phyloP scores from a whole-genome alignment of 2,113 vertebrate genomes.

The Pygoscelis adeliae region DNA sequence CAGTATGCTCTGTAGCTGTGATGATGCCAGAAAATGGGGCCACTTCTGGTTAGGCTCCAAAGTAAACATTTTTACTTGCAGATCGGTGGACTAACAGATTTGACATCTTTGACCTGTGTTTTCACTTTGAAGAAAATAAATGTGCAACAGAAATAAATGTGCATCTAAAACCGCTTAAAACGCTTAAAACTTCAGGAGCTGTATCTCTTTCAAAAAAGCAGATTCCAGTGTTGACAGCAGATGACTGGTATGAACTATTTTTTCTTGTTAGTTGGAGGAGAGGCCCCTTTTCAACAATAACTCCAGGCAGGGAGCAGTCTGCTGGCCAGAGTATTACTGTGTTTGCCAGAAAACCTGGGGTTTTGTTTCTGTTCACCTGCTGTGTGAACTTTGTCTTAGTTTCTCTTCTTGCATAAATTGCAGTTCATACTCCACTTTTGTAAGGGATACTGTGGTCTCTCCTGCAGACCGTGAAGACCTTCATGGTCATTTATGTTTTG shows the following conservation, averaged over 20 bases:
- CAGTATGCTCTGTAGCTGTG: background rate
- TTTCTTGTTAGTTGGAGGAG: background rate
- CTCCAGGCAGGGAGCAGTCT: background rate
- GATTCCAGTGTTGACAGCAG: background rate
- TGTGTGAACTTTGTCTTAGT: background rate
- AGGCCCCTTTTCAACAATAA: background rate
- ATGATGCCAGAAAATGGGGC: background rate
- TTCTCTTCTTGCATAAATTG: background rate
- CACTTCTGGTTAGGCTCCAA: background rate
- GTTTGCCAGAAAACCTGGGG: background rate
- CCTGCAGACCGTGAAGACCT: background rate
- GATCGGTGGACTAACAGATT: background rate
- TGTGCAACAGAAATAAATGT: background rate
- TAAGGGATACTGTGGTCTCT: background rate
- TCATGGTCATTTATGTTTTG: background rate
- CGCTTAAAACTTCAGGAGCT: background rate
- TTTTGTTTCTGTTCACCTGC: constrained; percentile 15
- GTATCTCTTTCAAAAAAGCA: background rate
- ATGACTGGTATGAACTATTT: background rate
- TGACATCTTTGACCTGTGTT: background rate
- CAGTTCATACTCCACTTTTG: background rate
- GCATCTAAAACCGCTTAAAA: background rate
- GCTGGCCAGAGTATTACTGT: background rate
- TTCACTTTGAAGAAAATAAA: background rate
- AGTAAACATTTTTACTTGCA: background rate